Base-by-base conservation (phyloP, 2,888 invertebrate genomes). In the Empis stercorea region DNA sequence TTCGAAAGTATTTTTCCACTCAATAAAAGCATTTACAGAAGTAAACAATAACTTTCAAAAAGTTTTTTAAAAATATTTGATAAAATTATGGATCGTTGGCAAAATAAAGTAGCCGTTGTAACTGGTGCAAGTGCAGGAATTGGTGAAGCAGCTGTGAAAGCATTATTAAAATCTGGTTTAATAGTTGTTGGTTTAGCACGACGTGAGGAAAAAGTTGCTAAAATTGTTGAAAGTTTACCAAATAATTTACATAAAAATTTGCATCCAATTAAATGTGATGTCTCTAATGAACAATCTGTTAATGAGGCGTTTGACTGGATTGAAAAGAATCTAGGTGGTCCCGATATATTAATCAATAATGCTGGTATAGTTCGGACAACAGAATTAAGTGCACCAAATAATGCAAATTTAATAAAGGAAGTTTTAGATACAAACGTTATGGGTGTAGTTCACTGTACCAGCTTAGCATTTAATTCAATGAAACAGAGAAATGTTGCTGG, bases 81-180 rank as follows among this genome's bases (percentile, higher is more conserved):
- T n/a, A n/a, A n/a, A 4, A 20, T 14, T 13, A 73, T 76, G 73
- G 75, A 80, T 16, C 74, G 76, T 43, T 80, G 79, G 79, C 56
- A 59, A 5, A 76, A 76, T 51, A 74, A 75, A 55, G 72, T 76
- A 0, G 80, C 79, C 1, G 71, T 80, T 14, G 78, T 80, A 43
- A 80, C 79, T 1, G 80, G 80, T 2, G 78, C 78, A 11, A 79
- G 78, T 59, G 68, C 73, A 0, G 80, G 80, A 4, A 79, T 80
- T 47, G 80, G 76, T 14, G 71, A 70, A 2, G 72, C 71, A 4
- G 66, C 74, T 40, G 64, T 65, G 5, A 56, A 61, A 51, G 66
- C 69, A 46, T 60, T 77, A 30, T 65, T 71, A 2, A 61, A 66
- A 39, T 61, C 66, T 7, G 79, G 78, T 1, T 52, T 79, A 47